Base-by-base conservation (phyloP, 2,113 vertebrate species). In the Chelonoidis abingdonii region DNA sequence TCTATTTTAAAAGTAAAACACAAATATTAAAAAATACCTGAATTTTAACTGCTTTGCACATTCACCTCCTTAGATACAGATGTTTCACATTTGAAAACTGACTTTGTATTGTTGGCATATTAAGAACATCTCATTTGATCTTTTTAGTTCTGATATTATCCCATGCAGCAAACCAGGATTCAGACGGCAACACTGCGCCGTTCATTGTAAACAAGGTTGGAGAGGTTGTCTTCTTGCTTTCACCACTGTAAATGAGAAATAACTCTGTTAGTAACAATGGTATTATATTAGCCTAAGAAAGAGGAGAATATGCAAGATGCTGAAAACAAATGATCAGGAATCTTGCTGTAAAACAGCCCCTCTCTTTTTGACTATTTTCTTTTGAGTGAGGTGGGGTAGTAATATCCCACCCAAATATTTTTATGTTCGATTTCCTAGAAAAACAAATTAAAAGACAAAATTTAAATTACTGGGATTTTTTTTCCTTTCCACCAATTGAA, bases 361-460 rank as follows among this genome's bases (percentile, higher is more conserved):
- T 95, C 72, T 94, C 49, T 59, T 93, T 97, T 19, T 84, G 1
- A 85, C 83, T 47, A 9, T 92, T 95, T 94, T 95, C 82, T 88
- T 96, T 94, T 79, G 53, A 29, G 21, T 24, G 38, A 31, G 25
- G 31, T 24, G 52, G 25, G 24, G 57, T 91, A 95, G 17, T n/a
- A 86, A 35, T 91, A 62, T 65, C 69, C 80, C 89, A 79, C 50
- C 75, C 97, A 94, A 96, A 95, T 97, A 94, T 94, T 96, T 94
- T 89, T 88, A 89, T 92, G 97, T 97, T 83, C 90, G 91, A 87
- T 97, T 97, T 97, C 87, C 93, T 86, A 52, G 84, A 89, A 97
- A 98, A 93, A 97, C 56, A 97, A 98, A 98, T 98, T 96, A 94
- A 97, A 97, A 96, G 95, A 89, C 92, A 95, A 41, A 93, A 97